Evolutionary conservation across 2,888 invertebrate genomes (phyloP), one percentile per base, ranked within the genome.

Genomic region (Ptychoptera albimana): DNA sequence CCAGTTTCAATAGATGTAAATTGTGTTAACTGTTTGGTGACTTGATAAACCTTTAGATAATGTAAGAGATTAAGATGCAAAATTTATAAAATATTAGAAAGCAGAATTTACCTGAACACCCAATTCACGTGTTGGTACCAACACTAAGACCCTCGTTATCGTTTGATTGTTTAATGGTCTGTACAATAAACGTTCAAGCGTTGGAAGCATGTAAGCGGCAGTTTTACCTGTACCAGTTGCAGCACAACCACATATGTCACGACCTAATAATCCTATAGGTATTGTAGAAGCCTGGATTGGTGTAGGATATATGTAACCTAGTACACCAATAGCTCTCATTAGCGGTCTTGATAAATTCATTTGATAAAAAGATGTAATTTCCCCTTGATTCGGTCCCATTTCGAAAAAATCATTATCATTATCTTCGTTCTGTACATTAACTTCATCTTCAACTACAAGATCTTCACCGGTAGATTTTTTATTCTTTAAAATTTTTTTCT

Each of bases 201-300:
- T 92, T 0, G 98, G 98, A 53, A 98, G 67, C 89, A 98, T 96
- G 64, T 96, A 98, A 0, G 98, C 97, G 0, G 93, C 94, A 0
- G 98, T 98, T 73, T 99, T 98, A 44, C 97, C 96, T 8, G 88
- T 84, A 43, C 98, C 98, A 0, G 97, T 98, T 0, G 96, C 94
- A 29, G 98, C 97, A 71, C 97, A 98, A 9, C 94, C 98, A 68
- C 96, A 97, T 53, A 98, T 80, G 64, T 98, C 98, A 54, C 86
- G 78, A 12, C 96, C 92, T 52, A 88, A 69, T 46, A 98, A 68
- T 4, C 92, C 96, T 9, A 94, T 75, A 1, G 98, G 97, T 60
- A 98, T 88, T 0, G 94, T 91, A 0, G 92, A 83, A 1, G 89
- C 77, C 65, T 98, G 98, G 56, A 98, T 96, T 0, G 96, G 96